Percentiles rank a stretch among this genome's conserved stretches.
Conservation (phyloP, 2,888 invertebrate species). For the Drepana falcataria region DNA sequence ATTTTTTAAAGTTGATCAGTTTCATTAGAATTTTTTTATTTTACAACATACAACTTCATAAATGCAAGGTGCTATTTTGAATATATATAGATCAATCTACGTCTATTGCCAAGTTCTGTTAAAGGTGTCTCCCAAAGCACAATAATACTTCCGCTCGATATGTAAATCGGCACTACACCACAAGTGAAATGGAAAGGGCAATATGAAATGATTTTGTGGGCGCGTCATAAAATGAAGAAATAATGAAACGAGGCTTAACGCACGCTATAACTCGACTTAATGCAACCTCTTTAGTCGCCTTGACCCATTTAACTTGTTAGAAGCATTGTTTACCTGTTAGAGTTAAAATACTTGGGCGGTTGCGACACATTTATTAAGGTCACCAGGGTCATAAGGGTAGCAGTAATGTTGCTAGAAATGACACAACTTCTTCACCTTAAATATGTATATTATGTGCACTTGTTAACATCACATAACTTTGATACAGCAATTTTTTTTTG, state of each 20-base stretch:
- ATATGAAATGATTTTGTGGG: slow-evolving; percentile 5
- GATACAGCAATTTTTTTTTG: no score
- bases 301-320: slow-evolving; percentile 25
- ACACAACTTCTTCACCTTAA: no score
- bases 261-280: slow-evolving; percentile 25
- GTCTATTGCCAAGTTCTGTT: no score
- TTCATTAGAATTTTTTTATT: no score
- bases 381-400: not conserved
- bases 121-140: not conserved
- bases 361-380: slow-evolving; percentile 5
- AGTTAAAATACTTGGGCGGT: slow-evolving; percentile 2
- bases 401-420: slow-evolving; percentile 1
- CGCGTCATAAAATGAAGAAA: slow-evolving; percentile 6
- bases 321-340: slow-evolving; percentile 3
- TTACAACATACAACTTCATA: no score
- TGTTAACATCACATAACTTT: no score
- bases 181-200: not conserved
- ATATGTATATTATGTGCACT: no score
- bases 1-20: no score
- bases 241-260: slow-evolving; percentile 8
- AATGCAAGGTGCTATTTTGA: no score
- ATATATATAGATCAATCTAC: no score
- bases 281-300: slow-evolving; percentile 29
- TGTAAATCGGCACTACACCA: slow-evolving; percentile 2
- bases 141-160: slow-evolving; percentile 1